Base-by-base conservation (phyloP, 2,888 invertebrate species). In the Acrobasis consociella region DNA sequence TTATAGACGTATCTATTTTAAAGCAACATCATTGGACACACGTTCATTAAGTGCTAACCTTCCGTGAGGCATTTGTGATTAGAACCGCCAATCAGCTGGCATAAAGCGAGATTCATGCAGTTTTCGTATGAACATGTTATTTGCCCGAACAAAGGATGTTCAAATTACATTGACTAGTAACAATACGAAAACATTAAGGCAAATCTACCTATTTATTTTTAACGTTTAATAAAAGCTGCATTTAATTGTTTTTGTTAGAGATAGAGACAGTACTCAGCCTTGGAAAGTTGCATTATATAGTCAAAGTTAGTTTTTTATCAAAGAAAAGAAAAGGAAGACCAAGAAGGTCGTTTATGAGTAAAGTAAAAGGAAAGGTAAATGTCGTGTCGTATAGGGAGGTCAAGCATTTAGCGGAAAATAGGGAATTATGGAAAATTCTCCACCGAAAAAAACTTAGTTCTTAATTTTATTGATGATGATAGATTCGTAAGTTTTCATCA, bases 71-170 rank as follows among this genome's bases (percentile, higher is more conserved):
- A 67, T 67, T 69, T 68, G 69, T 69, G 69, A 72, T 71, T 70
- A 70, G 70, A 66, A 58, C 69, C 69, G 69, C 69, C 69, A 71
- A 69, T 72, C 69, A 69, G 65, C 64, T 64, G 60, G 64, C 66
- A 64, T 56, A 61, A 49, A 55, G 49, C 46, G 13, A 62, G 62
- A 62, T 46, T 62, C 55, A 55, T 49, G 49, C 38, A 49, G 55
- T 62, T 62, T 62, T 55, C 55, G 53, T 53, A 55, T 38, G 55
- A 31, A 16, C 17, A 42, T 56, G 56, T 39, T 56, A 56, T 56
- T 39, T 56, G 16, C 16, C 10, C 10, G 17, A 56, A 56, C 56
- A 56, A 56, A 46, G 55, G 39, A 55, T 55, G 39, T 17, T 8
- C 13, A 56, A 42, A 56, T 56, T 56, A 17, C 17, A 42, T 56